Base-by-base conservation (phyloP, 2,797 vertebrate species). In the Scomberomorus guttatus region DNA sequence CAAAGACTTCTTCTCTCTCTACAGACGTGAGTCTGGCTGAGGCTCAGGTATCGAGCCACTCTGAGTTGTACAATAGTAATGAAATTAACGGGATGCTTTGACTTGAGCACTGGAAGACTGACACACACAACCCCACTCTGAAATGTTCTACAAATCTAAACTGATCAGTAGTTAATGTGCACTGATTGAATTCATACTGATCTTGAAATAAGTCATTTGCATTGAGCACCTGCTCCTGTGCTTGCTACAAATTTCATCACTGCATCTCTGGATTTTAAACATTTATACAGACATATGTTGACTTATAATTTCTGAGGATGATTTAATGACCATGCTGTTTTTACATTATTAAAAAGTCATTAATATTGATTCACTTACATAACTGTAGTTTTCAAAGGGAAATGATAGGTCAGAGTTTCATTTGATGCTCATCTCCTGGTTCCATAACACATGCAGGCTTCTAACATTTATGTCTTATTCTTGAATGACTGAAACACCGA, bases 41-140 rank as follows among this genome's bases (percentile, higher is more conserved):
- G 85, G 79, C 75, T 88, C 83, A 88, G 88, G 91, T 91, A 92
- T 92, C 62, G 81, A 90, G 90, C 76, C 75, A 48, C 76, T 89
- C 59, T 51, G 67, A 87, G 84, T 71, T 15, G 52, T 68, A 81
- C 82, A 80, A 75, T 74, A 52, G 72, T 89, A 79, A 90, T 91
- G 61, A 90, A 89, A 90, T 91, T 86, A 90, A 81, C 60, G n/a
- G 58, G 63, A 55, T 55, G 67, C 82, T 87, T 84, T 82, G 79
- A 90, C 72, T 85, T n/a, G 12, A 52, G 58, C 62, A 68, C 64
- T 50, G 50, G 59, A 68, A 60, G 13, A 80, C 55, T 14, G 24
- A 39, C 54, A 57, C 70, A 44, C 63, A 34, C 60, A 56, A 29
- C 48, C 17, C 6, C 13, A 3, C 44, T 61, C 57, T 58, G 37